Percentiles rank a stretch among this genome's conserved stretches.
Evolutionary conservation across 1,140 invertebrate genomes (phyloP).

Genomic region (Homalodisca vitripennis): DNA sequence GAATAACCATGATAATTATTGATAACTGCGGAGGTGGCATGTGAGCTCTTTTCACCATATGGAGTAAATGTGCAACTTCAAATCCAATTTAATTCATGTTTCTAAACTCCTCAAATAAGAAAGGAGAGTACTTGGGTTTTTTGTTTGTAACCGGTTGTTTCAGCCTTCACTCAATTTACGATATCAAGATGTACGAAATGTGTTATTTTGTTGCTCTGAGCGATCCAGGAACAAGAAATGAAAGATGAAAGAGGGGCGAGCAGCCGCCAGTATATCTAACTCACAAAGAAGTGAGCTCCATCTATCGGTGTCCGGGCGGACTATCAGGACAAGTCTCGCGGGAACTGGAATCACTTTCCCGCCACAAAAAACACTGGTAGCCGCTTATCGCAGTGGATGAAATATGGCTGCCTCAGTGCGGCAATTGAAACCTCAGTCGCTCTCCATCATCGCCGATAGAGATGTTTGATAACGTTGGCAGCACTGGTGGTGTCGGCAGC

Average conservation of each 20-base stretch:
- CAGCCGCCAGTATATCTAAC: too few species aligned
- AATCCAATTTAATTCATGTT: too few species aligned
- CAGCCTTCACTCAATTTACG: too few species aligned
- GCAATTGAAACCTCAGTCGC: constrained; percentile 10
- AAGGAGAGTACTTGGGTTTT: too few species aligned
- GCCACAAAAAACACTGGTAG: constrained; percentile 20
- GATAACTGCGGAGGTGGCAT: too few species aligned
- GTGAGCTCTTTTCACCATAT: too few species aligned
- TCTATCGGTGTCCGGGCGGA: constrained; percentile 20
- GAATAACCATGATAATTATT: too few species aligned
- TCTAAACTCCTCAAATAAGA: too few species aligned
- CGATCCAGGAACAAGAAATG: background rate
- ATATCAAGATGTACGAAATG: too few species aligned
- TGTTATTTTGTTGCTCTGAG: too few species aligned
- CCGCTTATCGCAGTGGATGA: constrained; percentile 14
- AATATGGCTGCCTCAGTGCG: constrained; percentile 6
- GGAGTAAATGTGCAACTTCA: too few species aligned
- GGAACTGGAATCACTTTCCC: constrained; percentile 20
- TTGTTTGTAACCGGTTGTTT: too few species aligned
- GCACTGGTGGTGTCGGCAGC: background rate
- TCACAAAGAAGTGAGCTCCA: background rate
- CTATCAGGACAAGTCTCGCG: constrained; percentile 8
- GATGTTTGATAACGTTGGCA: background rate
- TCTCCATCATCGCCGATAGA: constrained; percentile 15
- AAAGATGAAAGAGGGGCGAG: constrained; percentile 1